Base-by-base conservation (phyloP, 2,797 vertebrate genomes). In the Gadopsis bispinosus region DNA sequence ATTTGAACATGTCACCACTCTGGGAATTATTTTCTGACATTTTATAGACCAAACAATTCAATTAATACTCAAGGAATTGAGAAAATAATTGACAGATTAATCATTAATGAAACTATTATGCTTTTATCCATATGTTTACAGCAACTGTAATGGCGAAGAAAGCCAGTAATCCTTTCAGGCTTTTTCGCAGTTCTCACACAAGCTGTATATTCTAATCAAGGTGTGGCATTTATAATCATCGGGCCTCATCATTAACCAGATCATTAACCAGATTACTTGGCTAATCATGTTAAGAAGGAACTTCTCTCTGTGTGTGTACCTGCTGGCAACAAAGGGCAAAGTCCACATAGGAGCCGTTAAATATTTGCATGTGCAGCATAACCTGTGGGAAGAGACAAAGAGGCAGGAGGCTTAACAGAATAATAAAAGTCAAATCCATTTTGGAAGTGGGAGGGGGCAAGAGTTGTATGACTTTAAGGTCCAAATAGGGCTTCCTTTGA, bases 381-480 rank as follows among this genome's bases (percentile, higher is more conserved):
- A 80, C 51, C 50, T 20, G 47, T 45, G 29, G 70, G 35, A 73
- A 12, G 29, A 69, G 9, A 43, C 35, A 12, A 33, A 33, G 33
- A 33, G 33, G 7, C 35, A 7, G 19, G 10, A 68, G 5, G 5
- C 14, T 37, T 9, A 22, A 77, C 66, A 82, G 61, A 59, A 55
- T 33, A 50, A 54, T 83, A 69, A 77, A 84, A 74, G 6, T 69
- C 54, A 67, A 48, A 75, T 69, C 59, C 35, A 43, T 62, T 55
- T 54, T 67, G 9, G 4, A 65, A 17, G 35, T 2, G n/a, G 35
- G 48, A 22, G 19, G 14, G 3, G 9, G 14, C 4, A 5, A 9
- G 17, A 5, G 29, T 77, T 84, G 86, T 86, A 85, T 77, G 67
- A 68, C 58, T 81, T 84, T 48, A 73, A 75, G 62, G 64, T 81